Evolutionary conservation across 1,140 invertebrate genomes (phyloP).

Genomic region (Dendrolimus punctatus): DNA sequence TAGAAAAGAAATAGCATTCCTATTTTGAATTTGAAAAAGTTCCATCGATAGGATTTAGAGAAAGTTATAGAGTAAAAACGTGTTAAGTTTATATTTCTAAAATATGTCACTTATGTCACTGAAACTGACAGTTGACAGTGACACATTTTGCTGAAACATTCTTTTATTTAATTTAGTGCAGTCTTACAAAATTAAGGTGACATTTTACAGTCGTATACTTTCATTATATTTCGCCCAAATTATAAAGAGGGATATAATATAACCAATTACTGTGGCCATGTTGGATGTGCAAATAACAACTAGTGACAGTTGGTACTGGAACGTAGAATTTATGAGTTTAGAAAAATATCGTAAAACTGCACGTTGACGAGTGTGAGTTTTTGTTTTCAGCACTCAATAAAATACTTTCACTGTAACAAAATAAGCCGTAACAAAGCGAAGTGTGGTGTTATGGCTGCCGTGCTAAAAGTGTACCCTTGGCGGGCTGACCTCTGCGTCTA

Average conservation of each 20-base stretch:
- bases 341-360: slow-evolving; percentile 37
- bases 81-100: slow-evolving; percentile 20
- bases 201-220: too few relatives aligned
- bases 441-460: slow-evolving; percentile 57
- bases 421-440: slow-evolving; percentile 65
- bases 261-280: too few relatives aligned
- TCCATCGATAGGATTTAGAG: slow-evolving; percentile 11
- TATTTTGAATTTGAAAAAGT: not conserved
- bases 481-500: slow-evolving; percentile 84
- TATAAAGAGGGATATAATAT: too few relatives aligned
- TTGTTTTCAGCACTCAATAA: slow-evolving; percentile 41
- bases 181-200: slow-evolving; percentile 16
- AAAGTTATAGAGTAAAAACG: slow-evolving; percentile 22
- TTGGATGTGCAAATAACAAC: too few relatives aligned
- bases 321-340: too few relatives aligned
- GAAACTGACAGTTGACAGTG: slow-evolving; percentile 8
- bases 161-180: slow-evolving; percentile 22
- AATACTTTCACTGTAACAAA: slow-evolving; percentile 25
- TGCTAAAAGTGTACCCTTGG: slow-evolving; percentile 76
- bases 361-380: slow-evolving; percentile 30
- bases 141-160: slow-evolving; percentile 17
- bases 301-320: too few relatives aligned
- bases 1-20: not conserved
- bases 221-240: too few relatives aligned
- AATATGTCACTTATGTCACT: slow-evolving; percentile 16